A percentile compares a stretch with the other conserved stretches of the same genome.
Evolutionary conservation across 2,797 vertebrate species (phyloP).

Genomic region (Euthynnus affinis): DNA sequence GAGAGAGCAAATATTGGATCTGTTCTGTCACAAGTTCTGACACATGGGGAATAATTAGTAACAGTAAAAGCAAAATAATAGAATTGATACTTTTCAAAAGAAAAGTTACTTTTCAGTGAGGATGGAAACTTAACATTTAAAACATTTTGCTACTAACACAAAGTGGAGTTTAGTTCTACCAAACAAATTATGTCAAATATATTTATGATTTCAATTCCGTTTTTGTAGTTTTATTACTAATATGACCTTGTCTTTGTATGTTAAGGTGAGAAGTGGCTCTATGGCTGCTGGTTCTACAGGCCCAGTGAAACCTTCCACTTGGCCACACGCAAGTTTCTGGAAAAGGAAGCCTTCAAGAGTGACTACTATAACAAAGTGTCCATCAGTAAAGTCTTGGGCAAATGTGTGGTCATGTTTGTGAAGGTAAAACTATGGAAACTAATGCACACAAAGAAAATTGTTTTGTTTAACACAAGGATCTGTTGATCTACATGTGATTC

Average conservation of each 20-base stretch:
- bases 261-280: constrained; percentile 96
- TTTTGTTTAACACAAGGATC: neutral
- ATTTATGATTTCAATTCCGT: too few species aligned
- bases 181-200: too few species aligned
- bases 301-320: constrained; percentile 98
- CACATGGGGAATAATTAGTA: neutral
- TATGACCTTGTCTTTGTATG: constrained; percentile 17
- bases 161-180: too few species aligned
- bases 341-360: constrained; percentile 99
- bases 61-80: neutral
- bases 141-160: too few species aligned
- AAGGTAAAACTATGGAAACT: constrained; percentile 86
- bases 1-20: neutral
- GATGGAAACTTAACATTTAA: too few species aligned
- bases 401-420: constrained; percentile 98
- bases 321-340: constrained; percentile 97
- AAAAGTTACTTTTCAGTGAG: too few species aligned
- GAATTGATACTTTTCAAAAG: neutral
- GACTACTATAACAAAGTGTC: constrained; percentile 96
- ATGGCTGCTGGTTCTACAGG: constrained; percentile 98
- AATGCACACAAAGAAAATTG: neutral
- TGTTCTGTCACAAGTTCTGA: neutral
- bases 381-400: constrained; percentile 95
- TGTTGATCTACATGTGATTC: neutral
- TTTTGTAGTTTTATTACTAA: neutral